Evolutionary conservation across 2,113 vertebrate genomes (phyloP).

Genomic region (Solea solea): DNA sequence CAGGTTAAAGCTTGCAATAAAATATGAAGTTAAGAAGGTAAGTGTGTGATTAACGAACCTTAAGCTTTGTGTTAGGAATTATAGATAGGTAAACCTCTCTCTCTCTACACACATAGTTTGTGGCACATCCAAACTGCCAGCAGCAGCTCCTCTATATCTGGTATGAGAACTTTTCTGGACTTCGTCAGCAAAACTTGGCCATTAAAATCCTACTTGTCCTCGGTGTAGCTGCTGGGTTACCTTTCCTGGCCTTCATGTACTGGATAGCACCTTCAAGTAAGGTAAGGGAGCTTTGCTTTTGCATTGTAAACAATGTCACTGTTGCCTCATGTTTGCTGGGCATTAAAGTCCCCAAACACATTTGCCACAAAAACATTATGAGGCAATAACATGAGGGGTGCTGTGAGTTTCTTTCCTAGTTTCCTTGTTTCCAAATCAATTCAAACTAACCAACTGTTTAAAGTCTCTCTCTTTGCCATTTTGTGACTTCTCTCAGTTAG

Average conservation of each 20-base stretch:
- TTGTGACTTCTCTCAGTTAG: slow-evolving; percentile 81
- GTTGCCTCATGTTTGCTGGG: neutral
- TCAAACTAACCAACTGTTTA: neutral
- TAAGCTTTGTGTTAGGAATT: neutral
- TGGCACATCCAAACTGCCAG: slow-evolving; percentile 97
- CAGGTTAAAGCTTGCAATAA: slow-evolving; percentile 95
- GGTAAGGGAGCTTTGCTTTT: slow-evolving; percentile 71
- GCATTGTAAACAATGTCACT: neutral
- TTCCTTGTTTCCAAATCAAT: neutral
- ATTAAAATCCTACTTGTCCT: slow-evolving; percentile 93
- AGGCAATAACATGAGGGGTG: neutral
- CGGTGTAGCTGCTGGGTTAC: slow-evolving; percentile 87
- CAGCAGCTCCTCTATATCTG: slow-evolving; percentile 96
- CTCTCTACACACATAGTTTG: slow-evolving; percentile 81
- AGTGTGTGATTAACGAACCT: neutral
- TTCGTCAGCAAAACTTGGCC: slow-evolving; percentile 90
- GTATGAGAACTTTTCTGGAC: slow-evolving; percentile 93
- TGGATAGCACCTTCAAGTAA: slow-evolving; percentile 96
- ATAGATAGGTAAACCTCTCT: neutral
- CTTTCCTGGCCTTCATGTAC: slow-evolving; percentile 88
- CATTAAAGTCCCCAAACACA: neutral
- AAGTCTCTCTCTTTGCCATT: neutral
- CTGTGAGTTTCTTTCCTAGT: neutral
- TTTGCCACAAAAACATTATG: neutral
- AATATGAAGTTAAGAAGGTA: slow-evolving; percentile 98